These are phyloP conservation scores for Drosophila antonietae DNA, from an alignment of 2,888 invertebrate genomes.

Conservation along the genomic window DNA sequence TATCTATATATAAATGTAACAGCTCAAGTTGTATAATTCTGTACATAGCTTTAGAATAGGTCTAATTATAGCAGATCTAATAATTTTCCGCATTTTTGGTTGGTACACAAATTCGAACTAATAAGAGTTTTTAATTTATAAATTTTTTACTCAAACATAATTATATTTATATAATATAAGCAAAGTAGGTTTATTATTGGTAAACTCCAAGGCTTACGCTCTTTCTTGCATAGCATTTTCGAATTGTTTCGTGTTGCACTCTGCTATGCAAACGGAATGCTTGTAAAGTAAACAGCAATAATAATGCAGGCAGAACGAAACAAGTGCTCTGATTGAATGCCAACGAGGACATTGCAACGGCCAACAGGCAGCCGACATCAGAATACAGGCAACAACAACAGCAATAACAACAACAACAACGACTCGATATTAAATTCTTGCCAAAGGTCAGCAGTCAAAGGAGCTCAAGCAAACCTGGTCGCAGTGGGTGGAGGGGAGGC, in stretches of 20 bases:
- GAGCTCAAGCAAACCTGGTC: not conserved
- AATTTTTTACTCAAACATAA: too few species aligned
- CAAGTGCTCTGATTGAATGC: constrained; percentile 44
- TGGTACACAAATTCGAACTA: too few species aligned
- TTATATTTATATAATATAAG: too few species aligned
- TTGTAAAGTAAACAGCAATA: constrained; percentile 53
- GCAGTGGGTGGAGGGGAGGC: not conserved
- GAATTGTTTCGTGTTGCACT: constrained; percentile 4
- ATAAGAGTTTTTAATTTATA: too few species aligned
- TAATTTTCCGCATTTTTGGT: not conserved
- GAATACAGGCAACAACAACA: constrained; percentile 10
- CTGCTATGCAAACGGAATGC: constrained; percentile 47
- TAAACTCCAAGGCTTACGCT: constrained; percentile 6
- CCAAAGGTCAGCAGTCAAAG: constrained; percentile 53
- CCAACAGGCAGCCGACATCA: constrained; percentile 1
- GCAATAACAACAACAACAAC: constrained; percentile 7
- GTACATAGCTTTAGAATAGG: too few species aligned
- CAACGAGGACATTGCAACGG: constrained; percentile 25
- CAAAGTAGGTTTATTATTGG: not conserved
- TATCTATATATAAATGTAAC: not conserved
- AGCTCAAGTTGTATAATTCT: not conserved
- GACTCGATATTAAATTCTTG: constrained; percentile 68
- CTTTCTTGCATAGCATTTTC: not conserved
- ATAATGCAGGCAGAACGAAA: constrained; percentile 32
- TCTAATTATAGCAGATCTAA: not conserved